Percentiles rank a stretch among this genome's conserved stretches.
phyloP scores from a whole-genome alignment of 2,113 vertebrate genomes.

The Procavia capensis region DNA sequence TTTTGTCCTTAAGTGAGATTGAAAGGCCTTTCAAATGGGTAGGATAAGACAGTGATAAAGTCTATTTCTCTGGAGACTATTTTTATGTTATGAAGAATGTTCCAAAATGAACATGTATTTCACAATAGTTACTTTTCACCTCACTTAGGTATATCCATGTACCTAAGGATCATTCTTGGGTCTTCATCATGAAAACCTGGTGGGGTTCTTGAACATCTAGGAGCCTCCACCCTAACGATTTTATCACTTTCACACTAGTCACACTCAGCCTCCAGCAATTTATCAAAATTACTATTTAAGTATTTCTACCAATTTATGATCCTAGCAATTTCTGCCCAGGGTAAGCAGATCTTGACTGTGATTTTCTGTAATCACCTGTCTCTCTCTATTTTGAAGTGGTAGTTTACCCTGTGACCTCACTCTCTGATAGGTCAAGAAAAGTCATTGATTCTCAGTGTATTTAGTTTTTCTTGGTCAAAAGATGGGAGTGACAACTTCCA shows the following conservation, averaged over 20 bases:
- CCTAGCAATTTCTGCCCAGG: background rate
- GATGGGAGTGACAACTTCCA: background rate
- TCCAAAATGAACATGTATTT: background rate
- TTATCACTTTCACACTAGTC: background rate
- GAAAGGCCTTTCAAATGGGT: background rate
- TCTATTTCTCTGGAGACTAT: too few relatives aligned
- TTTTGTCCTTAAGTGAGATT: background rate
- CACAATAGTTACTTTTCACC: background rate
- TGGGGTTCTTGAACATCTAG: background rate
- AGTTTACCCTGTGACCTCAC: background rate
- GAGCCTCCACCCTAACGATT: background rate
- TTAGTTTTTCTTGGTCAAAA: background rate
- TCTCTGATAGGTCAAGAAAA: conserved; percentile 15
- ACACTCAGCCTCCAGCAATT: background rate
- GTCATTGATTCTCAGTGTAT: background rate
- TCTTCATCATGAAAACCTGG: background rate
- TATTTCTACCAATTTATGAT: background rate
- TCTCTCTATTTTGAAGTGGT: conserved; percentile 5
- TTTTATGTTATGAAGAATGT: background rate
- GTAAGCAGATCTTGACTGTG: background rate
- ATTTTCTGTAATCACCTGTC: background rate
- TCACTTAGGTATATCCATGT: background rate
- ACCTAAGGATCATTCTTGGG: background rate
- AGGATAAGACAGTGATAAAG: background rate
- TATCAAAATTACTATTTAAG: background rate